Base-by-base conservation (phyloP, 2,113 vertebrate species). In the Ardeotis arabs region DNA sequence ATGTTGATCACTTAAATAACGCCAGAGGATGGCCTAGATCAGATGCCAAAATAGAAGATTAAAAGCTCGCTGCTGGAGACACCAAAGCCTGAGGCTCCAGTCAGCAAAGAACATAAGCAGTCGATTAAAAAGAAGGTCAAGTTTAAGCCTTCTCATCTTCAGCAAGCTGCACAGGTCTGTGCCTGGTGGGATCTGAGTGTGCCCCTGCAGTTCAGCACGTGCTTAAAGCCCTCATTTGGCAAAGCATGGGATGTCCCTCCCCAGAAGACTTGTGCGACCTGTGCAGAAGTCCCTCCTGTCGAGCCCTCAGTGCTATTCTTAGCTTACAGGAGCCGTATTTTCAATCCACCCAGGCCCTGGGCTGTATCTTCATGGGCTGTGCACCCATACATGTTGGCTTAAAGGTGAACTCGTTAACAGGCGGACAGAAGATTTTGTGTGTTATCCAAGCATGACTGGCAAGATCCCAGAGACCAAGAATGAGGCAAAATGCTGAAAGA, bases 321-420 rank as follows among this genome's bases (percentile, higher is more conserved):
- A 29, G 18, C 16, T 58, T 29, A 45, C 28, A 23, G 0, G 1
- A 55, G 47, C 24, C 18, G 39, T 41, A 50, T 56, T 55, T 85
- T 44, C 19, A 33, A 56, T 47, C 8, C 81, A 60, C 25, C 11
- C 2, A 2, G 56, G 31, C 58, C 39, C 52, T 3, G 12, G 20
- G 33, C 53, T 83, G 19, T 28, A 19, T n/a, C 31, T 69, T 68
- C 45, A 27, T 27, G 19, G 49, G 45, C 66, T 64, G 25, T 58
- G 60, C 37, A 59, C 33, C 10, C 0, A 0, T 28, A 66, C 0
- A 0, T 50, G 33, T 41, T 35, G 37, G 23, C 29, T 63, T 78
- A 19, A 77, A 41, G 37, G 58, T 33, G 72, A 67, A 29, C 29
- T 25, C 3, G 0, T 53, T 73, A 89, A 66, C 35, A 72, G 41